Evolutionary conservation across 1,140 invertebrate genomes (phyloP).

Genomic region (Heliconius melpomene): DNA sequence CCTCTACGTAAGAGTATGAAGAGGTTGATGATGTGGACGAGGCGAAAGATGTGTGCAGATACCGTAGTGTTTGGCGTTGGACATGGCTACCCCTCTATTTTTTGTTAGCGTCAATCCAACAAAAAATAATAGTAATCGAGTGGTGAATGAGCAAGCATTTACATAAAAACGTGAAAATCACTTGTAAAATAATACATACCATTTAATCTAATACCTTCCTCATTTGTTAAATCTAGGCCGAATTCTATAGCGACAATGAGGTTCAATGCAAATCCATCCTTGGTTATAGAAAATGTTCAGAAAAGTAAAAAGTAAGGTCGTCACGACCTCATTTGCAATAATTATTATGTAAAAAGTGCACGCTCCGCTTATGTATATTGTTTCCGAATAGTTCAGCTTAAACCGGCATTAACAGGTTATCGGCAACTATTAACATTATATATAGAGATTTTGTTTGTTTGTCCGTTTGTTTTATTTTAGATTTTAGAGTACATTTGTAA

Average conservation of each 20-base stretch:
- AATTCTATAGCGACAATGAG: conserved; percentile 13
- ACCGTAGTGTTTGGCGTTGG: too few relatives aligned
- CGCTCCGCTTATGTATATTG: conserved; percentile 30
- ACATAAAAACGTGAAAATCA: neutral
- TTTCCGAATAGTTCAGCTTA: conserved; percentile 29
- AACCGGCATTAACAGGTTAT: conserved; percentile 22
- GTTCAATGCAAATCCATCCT: conserved; percentile 40
- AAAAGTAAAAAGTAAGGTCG: conserved; percentile 54
- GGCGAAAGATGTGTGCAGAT: too few relatives aligned
- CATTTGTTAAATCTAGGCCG: neutral
- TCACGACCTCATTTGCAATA: conserved; percentile 53
- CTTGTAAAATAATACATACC: too few relatives aligned
- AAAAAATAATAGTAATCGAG: too few relatives aligned
- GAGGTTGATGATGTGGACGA: too few relatives aligned
- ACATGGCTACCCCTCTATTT: too few relatives aligned
- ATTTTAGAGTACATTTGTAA: neutral
- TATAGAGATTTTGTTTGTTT: neutral
- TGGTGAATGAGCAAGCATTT: too few relatives aligned
- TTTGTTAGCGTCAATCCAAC: too few relatives aligned
- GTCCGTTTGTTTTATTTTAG: neutral
- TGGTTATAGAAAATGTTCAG: conserved; percentile 50
- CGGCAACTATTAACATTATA: neutral
- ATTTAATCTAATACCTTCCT: neutral
- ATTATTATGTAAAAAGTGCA: conserved; percentile 47
- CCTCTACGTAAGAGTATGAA: too few relatives aligned